Conservation (phyloP, 2,797 vertebrate genomes). For the Cuculus canorus region DNA sequence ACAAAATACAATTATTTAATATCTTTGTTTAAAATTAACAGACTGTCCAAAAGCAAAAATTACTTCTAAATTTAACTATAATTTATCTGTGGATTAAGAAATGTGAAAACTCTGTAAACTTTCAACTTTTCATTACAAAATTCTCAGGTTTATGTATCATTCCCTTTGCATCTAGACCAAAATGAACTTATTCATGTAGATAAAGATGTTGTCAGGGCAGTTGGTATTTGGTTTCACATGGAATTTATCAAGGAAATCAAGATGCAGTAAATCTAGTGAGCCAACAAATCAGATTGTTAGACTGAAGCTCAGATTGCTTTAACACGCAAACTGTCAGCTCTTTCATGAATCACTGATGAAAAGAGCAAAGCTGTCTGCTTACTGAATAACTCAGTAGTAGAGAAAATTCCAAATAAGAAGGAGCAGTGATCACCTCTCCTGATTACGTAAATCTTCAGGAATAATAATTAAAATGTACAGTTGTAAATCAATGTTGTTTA, state of each 20-base stretch:
- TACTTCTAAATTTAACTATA: not conserved
- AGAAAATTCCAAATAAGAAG: conserved; percentile 33
- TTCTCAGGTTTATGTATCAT: not conserved
- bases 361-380: conserved; percentile 48
- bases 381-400: not conserved
- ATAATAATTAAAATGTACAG: conserved; percentile 28
- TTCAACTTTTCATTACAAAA: not conserved
- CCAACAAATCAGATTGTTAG: conserved; percentile 49
- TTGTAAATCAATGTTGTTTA: conserved; percentile 55
- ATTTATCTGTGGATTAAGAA: not conserved
- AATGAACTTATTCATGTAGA: not conserved
- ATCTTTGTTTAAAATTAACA: not conserved
- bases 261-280: conserved; percentile 48
- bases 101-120: not conserved
- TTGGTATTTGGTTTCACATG: conserved; percentile 44
- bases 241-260: conserved; percentile 68
- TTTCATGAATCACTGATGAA: conserved; percentile 64
- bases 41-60: not conserved
- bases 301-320: conserved; percentile 57
- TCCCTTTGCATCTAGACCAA: conserved; percentile 18
- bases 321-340: conserved; percentile 48
- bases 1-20: not conserved
- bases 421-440: not conserved
- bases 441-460: conserved; percentile 19
- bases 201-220: conserved; percentile 48